Evolutionary conservation across 2,888 invertebrate genomes (phyloP).

Genomic region (Galeruca laticollis): DNA sequence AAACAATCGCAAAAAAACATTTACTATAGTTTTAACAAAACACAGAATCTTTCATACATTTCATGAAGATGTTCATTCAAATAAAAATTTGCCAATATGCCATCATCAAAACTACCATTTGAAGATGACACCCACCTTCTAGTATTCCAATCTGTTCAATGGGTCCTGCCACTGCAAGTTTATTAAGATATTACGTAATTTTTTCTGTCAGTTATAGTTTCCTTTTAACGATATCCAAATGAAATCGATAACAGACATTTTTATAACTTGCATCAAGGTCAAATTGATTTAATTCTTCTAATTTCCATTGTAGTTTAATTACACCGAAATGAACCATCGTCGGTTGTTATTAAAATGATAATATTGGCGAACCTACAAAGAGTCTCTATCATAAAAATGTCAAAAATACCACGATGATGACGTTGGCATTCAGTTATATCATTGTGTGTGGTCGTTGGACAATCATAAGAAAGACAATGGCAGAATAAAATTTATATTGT

Average conservation of each 20-base stretch:
- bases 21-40: too few relatives aligned
- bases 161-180: too few relatives aligned
- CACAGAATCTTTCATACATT: too few relatives aligned
- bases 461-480: conserved; percentile 52
- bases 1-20: too few relatives aligned
- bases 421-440: conserved; percentile 31
- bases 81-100: too few relatives aligned
- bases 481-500: conserved; percentile 60
- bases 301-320: conserved; percentile 7
- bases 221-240: too few relatives aligned
- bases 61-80: too few relatives aligned
- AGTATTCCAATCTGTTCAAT: too few relatives aligned
- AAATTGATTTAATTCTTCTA: background rate
- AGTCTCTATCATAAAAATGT: conserved; percentile 15
- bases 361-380: background rate
- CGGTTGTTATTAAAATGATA: background rate
- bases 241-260: background rate
- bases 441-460: conserved; percentile 56
- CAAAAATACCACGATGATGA: conserved; percentile 15
- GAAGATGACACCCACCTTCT: too few relatives aligned
- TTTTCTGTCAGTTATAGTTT: too few relatives aligned
- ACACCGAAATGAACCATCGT: background rate
- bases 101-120: too few relatives aligned
- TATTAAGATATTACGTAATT: too few relatives aligned
- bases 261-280: background rate